Evolutionary conservation across 2,113 vertebrate genomes (phyloP).

Genomic region (Oreochromis aureus): DNA sequence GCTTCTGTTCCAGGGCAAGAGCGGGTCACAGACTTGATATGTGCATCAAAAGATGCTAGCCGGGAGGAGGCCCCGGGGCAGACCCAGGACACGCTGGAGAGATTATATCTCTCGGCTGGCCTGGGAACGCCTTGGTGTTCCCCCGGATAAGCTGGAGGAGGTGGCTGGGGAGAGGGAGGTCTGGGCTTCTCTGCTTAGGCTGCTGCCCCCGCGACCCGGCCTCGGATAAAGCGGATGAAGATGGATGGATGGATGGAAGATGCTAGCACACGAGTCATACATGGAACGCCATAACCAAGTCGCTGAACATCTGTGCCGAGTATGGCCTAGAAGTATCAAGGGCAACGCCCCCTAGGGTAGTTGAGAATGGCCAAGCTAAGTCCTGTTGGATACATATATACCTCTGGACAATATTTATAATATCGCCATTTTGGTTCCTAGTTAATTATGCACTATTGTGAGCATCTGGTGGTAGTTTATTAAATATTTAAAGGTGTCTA

Average conservation of each 20-base stretch:
- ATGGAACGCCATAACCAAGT: background rate
- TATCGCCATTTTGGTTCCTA: background rate
- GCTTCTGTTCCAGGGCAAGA: background rate
- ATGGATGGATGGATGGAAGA: too few relatives aligned
- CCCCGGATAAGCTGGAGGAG: too few relatives aligned
- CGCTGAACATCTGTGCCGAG: background rate
- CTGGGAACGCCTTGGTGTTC: too few relatives aligned
- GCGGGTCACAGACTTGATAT: background rate
- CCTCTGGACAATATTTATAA: background rate
- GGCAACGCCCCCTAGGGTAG: background rate
- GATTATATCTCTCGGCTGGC: too few relatives aligned
- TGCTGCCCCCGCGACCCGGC: too few relatives aligned
- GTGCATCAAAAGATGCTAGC: background rate
- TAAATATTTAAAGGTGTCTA: background rate
- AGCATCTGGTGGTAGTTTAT: background rate
- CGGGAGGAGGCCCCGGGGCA: too few relatives aligned
- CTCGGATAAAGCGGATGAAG: too few relatives aligned
- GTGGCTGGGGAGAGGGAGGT: too few relatives aligned
- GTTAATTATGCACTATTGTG: background rate
- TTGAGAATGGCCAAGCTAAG: background rate
- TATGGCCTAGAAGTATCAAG: background rate
- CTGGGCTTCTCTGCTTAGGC: too few relatives aligned
- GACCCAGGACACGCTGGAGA: too few relatives aligned
- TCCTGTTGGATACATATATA: background rate
- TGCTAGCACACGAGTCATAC: background rate